phyloP scores from a whole-genome alignment of 2,113 vertebrate species.

The Microcebus tavaratra region DNA sequence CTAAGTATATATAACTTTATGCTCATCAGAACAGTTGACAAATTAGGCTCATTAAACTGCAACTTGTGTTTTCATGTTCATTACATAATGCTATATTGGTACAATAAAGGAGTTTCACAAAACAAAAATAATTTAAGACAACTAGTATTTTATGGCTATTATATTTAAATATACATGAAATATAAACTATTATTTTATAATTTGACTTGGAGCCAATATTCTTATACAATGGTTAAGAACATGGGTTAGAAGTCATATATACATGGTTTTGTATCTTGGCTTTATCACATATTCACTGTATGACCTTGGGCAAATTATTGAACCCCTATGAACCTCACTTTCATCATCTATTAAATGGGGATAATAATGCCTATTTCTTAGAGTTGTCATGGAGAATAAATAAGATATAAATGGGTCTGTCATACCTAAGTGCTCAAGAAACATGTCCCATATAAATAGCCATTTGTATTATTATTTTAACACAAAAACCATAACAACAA shows the following conservation, averaged over 20 bases:
- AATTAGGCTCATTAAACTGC: background rate
- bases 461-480: constrained; percentile 5
- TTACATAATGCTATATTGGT: background rate
- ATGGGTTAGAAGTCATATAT: background rate
- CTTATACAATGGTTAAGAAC: background rate
- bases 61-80: background rate
- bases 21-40: background rate
- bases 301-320: background rate
- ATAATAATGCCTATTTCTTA: background rate
- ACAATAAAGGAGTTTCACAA: background rate
- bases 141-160: background rate
- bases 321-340: background rate
- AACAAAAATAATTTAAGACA: background rate
- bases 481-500: background rate
- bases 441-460: background rate
- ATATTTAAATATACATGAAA: background rate
- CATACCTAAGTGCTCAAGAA: background rate
- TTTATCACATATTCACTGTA: background rate
- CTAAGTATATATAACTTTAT: background rate
- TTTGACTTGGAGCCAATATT: background rate
- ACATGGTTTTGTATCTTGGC: background rate
- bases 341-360: background rate
- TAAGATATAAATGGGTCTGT: background rate
- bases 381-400: background rate
- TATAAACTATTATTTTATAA: background rate